These are phyloP conservation scores for Lepidocyrtoides sp. DNA, from an alignment of 2,888 invertebrate genomes.

Conservation along the genomic window DNA sequence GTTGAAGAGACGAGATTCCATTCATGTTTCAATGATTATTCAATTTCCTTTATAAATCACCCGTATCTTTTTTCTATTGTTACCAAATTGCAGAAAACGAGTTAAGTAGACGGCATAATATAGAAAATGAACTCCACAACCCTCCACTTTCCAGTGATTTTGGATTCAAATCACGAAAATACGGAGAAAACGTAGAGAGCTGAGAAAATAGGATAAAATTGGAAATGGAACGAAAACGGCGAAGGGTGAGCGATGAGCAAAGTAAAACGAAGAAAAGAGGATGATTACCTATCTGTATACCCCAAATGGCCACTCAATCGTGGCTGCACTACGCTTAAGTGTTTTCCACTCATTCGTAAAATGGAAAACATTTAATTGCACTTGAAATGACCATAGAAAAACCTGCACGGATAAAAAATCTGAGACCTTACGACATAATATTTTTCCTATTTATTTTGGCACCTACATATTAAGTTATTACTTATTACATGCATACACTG, in stretches of 20 bases:
- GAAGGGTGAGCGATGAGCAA: background rate
- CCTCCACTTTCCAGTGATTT: background rate
- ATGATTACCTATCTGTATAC: background rate
- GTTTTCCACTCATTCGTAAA: background rate
- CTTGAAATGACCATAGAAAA: no score
- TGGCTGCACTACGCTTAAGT: background rate
- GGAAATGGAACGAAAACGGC: background rate
- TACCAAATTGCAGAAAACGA: background rate
- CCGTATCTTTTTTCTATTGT: background rate
- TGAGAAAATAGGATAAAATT: background rate
- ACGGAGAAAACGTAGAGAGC: background rate
- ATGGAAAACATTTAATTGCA: no score
- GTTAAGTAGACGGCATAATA: background rate
- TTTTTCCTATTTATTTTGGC: no score
- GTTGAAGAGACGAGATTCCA: background rate
- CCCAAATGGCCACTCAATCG: background rate
- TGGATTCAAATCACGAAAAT: background rate
- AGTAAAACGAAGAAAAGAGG: background rate
- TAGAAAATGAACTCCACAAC: background rate
- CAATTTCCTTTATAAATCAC: background rate
- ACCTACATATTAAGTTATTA: no score
- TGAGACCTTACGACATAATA: no score
- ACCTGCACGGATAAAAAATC: no score
- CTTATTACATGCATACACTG: no score
- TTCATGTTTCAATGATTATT: background rate